Conservation (phyloP, 2,888 invertebrate species). For the Rhogogaster chlorosoma region DNA sequence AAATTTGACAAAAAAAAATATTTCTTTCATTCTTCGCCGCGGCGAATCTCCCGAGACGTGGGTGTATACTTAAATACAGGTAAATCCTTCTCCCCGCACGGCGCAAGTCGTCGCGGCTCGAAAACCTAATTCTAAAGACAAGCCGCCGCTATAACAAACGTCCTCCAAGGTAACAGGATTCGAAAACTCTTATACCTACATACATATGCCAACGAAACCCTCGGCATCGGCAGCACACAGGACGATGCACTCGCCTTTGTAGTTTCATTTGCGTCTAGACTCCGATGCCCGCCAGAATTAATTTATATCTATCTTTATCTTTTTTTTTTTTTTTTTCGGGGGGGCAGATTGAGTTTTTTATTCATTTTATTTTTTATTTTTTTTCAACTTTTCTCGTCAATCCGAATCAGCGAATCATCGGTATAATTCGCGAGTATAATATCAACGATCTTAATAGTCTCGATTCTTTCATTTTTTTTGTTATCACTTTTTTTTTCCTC, state of each 20-base stretch:
- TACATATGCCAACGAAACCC: neutral
- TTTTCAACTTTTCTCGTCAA: neutral
- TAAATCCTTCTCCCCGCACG: neutral
- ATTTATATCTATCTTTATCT: neutral
- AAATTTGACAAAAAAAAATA: neutral
- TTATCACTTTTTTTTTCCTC: neutral
- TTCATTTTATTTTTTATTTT: neutral
- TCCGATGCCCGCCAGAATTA: neutral
- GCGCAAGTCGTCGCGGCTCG: neutral
- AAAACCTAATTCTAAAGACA: neutral
- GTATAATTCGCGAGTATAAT: neutral
- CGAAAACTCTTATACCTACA: neutral
- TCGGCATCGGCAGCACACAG: neutral
- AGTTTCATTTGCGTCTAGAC: conserved; percentile 3
- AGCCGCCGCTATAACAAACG: neutral
- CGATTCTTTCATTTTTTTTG: neutral
- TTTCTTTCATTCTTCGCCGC: neutral
- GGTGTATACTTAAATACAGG: neutral
- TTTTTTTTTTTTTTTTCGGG: too few relatives aligned
- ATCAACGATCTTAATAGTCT: neutral
- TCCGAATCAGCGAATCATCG: neutral
- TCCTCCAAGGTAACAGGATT: neutral
- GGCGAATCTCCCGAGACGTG: neutral
- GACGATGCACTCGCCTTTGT: conserved; percentile 5
- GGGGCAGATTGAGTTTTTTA: too few relatives aligned